phyloP scores from a whole-genome alignment of 2,888 invertebrate genomes.

The Meteorus colon region DNA sequence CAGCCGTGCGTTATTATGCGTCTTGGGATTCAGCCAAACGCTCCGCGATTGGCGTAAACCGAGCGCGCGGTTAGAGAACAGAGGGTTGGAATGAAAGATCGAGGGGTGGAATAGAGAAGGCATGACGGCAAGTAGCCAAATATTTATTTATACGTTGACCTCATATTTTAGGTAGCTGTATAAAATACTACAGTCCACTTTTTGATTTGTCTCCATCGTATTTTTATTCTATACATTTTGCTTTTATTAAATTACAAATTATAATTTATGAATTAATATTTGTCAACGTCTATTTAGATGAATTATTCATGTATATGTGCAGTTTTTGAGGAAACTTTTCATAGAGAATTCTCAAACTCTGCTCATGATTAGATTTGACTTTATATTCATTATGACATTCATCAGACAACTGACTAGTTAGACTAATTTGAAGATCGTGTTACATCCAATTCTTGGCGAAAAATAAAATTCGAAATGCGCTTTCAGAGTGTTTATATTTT shows the following conservation, averaged over 20 bases:
- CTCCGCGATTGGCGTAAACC: conserved; percentile 20
- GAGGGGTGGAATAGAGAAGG: background rate
- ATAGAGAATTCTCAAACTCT: too few species aligned
- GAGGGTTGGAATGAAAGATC: background rate
- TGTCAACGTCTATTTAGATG: background rate
- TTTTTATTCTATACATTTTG: background rate
- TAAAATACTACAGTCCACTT: conserved; percentile 14
- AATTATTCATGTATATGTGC: background rate
- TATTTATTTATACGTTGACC: conserved; percentile 58
- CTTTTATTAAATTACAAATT: conserved; percentile 14
- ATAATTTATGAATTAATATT: conserved; percentile 11
- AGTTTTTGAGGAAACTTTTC: too few species aligned
- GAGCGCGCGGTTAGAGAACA: conserved; percentile 40
- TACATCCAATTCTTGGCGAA: too few species aligned
- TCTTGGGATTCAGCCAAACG: conserved; percentile 12
- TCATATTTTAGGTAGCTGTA: conserved; percentile 33
- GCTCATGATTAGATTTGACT: too few species aligned
- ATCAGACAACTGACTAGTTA: too few species aligned
- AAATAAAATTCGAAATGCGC: too few species aligned
- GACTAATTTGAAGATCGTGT: too few species aligned
- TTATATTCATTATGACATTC: too few species aligned
- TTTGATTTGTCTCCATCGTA: conserved; percentile 14
- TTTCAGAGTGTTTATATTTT: too few species aligned
- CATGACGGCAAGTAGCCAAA: conserved; percentile 61
- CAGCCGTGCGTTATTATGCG: conserved; percentile 7